These are phyloP conservation scores for Campylorhamphus procurvoides DNA, from an alignment of 2,113 vertebrate species.

Conservation along the genomic window DNA sequence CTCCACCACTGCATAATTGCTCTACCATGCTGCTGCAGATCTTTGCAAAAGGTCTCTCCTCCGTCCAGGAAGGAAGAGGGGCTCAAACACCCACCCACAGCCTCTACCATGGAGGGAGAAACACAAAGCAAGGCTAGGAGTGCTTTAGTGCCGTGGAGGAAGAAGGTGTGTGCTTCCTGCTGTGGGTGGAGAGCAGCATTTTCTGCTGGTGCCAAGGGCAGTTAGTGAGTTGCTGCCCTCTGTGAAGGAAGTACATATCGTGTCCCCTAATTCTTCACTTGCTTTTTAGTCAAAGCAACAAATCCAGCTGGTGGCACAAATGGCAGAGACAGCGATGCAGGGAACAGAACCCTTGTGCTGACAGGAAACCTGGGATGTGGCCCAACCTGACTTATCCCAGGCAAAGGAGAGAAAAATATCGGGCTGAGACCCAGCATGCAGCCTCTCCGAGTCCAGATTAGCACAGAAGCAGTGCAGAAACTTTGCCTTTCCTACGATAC, in stretches of 20 bases:
- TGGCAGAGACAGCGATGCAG: neutral
- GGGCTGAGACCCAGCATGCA: neutral
- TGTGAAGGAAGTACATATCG: neutral
- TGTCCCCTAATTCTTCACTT: neutral
- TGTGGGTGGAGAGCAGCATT: neutral
- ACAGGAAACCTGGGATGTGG: neutral
- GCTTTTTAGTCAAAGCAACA: neutral
- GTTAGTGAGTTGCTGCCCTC: neutral
- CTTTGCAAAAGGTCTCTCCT: neutral
- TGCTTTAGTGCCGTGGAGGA: neutral
- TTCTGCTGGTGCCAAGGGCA: neutral
- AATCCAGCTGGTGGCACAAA: neutral
- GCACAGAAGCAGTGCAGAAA: neutral
- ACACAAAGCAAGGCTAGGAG: neutral
- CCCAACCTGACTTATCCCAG: neutral
- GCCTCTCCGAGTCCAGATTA: neutral
- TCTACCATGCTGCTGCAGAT: neutral
- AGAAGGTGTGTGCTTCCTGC: slow-evolving; percentile 13
- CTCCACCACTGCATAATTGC: neutral
- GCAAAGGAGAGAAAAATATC: neutral
- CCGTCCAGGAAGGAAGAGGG: neutral
- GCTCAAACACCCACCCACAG: neutral
- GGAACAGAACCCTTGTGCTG: neutral
- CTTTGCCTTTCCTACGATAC: neutral
- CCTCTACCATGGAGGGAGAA: neutral